Base-by-base conservation (phyloP, 2,113 vertebrate genomes). In the Platycercus adscitus region DNA sequence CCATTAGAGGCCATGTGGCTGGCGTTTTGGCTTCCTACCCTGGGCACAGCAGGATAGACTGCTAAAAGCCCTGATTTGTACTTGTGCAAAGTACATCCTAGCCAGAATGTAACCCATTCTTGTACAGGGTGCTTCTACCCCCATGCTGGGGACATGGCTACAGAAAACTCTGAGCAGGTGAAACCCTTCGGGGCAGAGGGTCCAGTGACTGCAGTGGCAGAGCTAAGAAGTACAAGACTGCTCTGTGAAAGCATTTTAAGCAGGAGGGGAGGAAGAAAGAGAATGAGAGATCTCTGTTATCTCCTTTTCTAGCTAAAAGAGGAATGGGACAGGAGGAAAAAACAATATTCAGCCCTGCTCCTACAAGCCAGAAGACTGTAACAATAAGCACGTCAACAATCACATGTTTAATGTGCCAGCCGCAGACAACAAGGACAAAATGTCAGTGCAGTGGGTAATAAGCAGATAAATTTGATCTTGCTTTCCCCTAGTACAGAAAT, bases 391-490 rank as follows among this genome's bases (percentile, higher is more conserved):
- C 7, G 64, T 75, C 71, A 77, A 55, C 44, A 91, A 71, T 90
- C 88, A 88, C 88, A 70, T 49, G 64, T 71, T 66, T 29, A 39
- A 1, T 33, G 29, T 39, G 13, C 14, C 72, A 86, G 91, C 88
- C 24, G 0, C 79, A 73, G 76, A 85, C 82, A 80, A 83, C 71
- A 43, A 80, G 79, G 79, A 91, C 90, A 86, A 70, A 96, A 90
- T 83, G 68, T 95, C 95, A 95, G 72, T 25, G 37, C 33, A 23
- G 71, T 77, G 70, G 93, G 55, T 77, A 81, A 71, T 73, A 73
- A 78, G 55, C 79, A 90, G 88, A 94, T 58, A 86, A 64, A 91
- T 91, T 64, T 94, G 89, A 82, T 88, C 93, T 95, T 0, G 0
- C 56, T 84, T 81, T 75, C 49, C 60, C 53, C 43, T 35, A 35